Percentiles rank a stretch among this genome's conserved stretches.
Conservation (phyloP, 37 sponge, comb jelly and placozoan genomes). For the Hormiphora californensis region DNA sequence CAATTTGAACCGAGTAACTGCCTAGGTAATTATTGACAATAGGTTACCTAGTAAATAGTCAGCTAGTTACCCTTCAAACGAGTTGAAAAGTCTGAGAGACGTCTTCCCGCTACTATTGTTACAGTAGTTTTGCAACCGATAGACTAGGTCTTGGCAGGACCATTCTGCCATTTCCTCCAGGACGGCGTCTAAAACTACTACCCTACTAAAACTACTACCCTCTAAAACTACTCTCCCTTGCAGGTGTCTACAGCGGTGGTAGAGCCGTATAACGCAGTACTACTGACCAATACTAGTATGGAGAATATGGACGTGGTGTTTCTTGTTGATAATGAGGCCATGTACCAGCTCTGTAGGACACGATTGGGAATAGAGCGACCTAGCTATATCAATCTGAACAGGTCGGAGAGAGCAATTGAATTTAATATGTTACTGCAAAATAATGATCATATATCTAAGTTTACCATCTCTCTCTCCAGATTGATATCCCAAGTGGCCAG, state of each 20-base stretch:
- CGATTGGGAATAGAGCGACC: constrained; percentile 52
- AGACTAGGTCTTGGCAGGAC: too few relatives aligned
- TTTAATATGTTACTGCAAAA: neutral
- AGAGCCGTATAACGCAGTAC: constrained; percentile 58
- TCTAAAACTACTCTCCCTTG: neutral
- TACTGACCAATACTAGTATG: constrained; percentile 39
- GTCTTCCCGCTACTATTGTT: too few relatives aligned
- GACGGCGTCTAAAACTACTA: too few relatives aligned
- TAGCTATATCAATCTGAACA: constrained; percentile 26
- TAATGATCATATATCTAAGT: neutral
- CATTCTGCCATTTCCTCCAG: too few relatives aligned
- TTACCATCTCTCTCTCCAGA: neutral
- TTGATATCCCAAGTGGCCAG: constrained; percentile 51
- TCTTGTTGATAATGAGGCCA: constrained; percentile 55
- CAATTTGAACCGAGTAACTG: too few relatives aligned
- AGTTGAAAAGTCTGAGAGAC: too few relatives aligned
- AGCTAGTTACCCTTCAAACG: too few relatives aligned
- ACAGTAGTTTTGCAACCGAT: too few relatives aligned
- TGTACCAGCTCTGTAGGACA: constrained; percentile 32
- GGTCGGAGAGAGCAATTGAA: neutral
- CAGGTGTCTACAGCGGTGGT: constrained; percentile 56
- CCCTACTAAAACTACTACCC: too few relatives aligned
- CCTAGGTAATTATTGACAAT: too few relatives aligned
- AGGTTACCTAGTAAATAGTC: too few relatives aligned
- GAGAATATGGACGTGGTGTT: constrained; percentile 54